Conservation (phyloP, 2,113 vertebrate genomes). For the Eptesicus fuscus region DNA sequence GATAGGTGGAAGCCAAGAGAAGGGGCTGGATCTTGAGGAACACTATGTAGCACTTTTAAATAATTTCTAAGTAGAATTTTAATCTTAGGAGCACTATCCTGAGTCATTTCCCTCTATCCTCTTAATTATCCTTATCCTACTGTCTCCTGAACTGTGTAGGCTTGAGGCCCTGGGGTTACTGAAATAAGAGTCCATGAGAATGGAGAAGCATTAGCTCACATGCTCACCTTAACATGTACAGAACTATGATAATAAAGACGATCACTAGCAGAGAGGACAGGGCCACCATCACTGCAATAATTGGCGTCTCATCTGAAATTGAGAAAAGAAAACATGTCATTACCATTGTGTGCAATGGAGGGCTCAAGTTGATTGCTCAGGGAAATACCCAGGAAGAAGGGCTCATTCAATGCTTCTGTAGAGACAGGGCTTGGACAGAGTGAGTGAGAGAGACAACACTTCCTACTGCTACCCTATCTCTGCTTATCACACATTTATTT, state of each 20-base stretch:
- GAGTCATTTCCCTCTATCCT: not conserved
- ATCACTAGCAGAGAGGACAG: conserved; percentile 96
- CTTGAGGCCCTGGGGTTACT: not conserved
- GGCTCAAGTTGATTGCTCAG: not conserved
- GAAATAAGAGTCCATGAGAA: not conserved
- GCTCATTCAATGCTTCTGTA: not conserved
- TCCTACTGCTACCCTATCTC: not conserved
- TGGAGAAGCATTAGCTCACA: not conserved
- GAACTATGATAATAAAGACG: conserved; percentile 98
- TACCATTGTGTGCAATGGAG: not conserved
- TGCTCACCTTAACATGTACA: conserved; percentile 97
- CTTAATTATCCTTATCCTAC: not conserved
- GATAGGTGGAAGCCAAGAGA: conserved; percentile 11
- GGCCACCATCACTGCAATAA: conserved; percentile 97
- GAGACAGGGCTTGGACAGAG: not conserved
- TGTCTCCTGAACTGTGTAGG: not conserved
- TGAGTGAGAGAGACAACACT: not conserved
- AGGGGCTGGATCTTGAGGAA: not conserved
- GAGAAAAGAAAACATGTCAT: conserved; percentile 56
- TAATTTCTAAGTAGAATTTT: conserved; percentile 14
- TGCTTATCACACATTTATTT: not conserved
- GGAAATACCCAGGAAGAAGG: not conserved
- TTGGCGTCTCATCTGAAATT: conserved; percentile 90
- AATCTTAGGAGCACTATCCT: not conserved
- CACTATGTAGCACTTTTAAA: not conserved